Percentiles rank a stretch among this genome's conserved stretches.
Conservation (phyloP, 2,888 invertebrate genomes). For the Euzophera pinguis region DNA sequence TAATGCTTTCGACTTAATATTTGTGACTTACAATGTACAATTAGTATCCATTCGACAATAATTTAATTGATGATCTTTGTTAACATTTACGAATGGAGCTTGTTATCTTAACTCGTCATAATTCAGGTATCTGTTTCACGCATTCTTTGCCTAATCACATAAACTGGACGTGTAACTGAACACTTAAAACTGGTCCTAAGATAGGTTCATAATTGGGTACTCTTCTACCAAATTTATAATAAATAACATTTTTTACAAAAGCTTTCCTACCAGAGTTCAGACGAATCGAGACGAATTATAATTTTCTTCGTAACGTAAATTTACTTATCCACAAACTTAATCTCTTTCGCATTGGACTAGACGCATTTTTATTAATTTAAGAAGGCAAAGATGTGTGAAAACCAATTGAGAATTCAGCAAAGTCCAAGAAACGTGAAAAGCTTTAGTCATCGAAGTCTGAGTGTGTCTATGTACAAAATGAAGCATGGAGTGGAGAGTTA, state of each 20-base stretch:
- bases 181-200: constrained; percentile 71
- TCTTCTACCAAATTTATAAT: constrained; percentile 47
- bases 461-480: constrained; percentile 60
- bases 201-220: constrained; percentile 38
- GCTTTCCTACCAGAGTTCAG: constrained; percentile 48
- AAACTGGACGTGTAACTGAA: constrained; percentile 75
- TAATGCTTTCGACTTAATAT: constrained; percentile 30
- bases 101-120: constrained; percentile 41
- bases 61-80: constrained; percentile 3
- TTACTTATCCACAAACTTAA: constrained; percentile 71
- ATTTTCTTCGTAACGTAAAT: constrained; percentile 45
- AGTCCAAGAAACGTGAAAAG: constrained; percentile 45
- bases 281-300: constrained; percentile 42
- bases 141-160: constrained; percentile 73
- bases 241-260: constrained; percentile 50
- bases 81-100: constrained; percentile 21
- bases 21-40: constrained; percentile 37
- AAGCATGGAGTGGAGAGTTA: constrained; percentile 50
- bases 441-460: constrained; percentile 41
- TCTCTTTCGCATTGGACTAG: constrained; percentile 78
- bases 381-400: constrained; percentile 77
- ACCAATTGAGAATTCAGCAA: constrained; percentile 59
- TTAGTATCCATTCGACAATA: constrained; percentile 27
- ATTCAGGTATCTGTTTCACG: constrained; percentile 67
- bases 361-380: constrained; percentile 73